phyloP scores from a whole-genome alignment of 2,888 invertebrate genomes.

The Acleris sparsana region DNA sequence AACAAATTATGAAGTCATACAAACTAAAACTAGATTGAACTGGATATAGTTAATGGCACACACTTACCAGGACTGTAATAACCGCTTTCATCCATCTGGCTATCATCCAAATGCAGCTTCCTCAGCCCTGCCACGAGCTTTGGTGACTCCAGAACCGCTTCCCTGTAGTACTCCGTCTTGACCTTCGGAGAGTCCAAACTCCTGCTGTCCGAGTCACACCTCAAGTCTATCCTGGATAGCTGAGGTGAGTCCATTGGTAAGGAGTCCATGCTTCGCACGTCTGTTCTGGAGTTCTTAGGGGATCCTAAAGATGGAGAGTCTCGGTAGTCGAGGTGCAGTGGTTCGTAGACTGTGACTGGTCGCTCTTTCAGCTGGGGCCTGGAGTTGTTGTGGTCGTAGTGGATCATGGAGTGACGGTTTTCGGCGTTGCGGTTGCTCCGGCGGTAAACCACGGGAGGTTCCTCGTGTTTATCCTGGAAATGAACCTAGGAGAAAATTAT shows the following conservation, averaged over 20 bases:
- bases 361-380: slow-evolving; percentile 74
- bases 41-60: no score
- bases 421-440: slow-evolving; percentile 70
- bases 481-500: slow-evolving; percentile 62
- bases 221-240: slow-evolving; percentile 68
- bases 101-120: slow-evolving; percentile 75
- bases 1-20: neutral
- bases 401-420: slow-evolving; percentile 80
- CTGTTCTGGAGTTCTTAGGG: slow-evolving; percentile 72
- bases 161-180: slow-evolving; percentile 71
- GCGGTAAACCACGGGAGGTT: slow-evolving; percentile 67
- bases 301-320: slow-evolving; percentile 73
- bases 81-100: slow-evolving; percentile 80
- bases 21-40: no score
- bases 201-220: slow-evolving; percentile 72
- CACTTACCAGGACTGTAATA: slow-evolving; percentile 77
- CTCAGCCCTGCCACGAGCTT: slow-evolving; percentile 71
- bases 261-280: slow-evolving; percentile 72
- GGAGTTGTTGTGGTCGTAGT: slow-evolving; percentile 72
- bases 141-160: slow-evolving; percentile 70
- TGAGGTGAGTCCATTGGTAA: slow-evolving; percentile 75
- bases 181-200: slow-evolving; percentile 75
- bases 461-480: slow-evolving; percentile 68
- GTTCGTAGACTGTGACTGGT: slow-evolving; percentile 75
- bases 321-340: slow-evolving; percentile 73